phyloP scores from a whole-genome alignment of 2,888 invertebrate species.

The Hecatera dysodea region DNA sequence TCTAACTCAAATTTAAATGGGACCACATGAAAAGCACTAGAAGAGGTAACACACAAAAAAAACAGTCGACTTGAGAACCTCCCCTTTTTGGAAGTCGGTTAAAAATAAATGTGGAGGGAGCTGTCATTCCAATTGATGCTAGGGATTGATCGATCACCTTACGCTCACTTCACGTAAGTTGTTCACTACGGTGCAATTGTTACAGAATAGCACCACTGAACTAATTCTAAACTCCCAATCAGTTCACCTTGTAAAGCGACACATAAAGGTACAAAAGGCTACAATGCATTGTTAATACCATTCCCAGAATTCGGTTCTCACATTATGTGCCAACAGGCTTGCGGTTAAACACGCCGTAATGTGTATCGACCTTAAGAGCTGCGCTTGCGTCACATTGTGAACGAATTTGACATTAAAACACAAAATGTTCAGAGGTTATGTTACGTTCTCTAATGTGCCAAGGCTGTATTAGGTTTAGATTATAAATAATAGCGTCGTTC shows the following conservation, averaged over 20 bases:
- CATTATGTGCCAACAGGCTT: slow-evolving; percentile 40
- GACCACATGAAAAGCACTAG: no score
- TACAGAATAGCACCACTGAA: no score
- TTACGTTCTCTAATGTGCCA: slow-evolving; percentile 63
- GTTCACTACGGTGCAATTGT: no score
- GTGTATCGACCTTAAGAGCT: slow-evolving; percentile 57
- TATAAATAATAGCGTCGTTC: slow-evolving; percentile 22
- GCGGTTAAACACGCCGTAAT: slow-evolving; percentile 32
- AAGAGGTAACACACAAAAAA: no score
- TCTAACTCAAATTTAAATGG: no score
- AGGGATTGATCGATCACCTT: no score
- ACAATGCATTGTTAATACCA: slow-evolving; percentile 35
- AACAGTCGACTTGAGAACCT: no score
- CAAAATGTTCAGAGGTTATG: slow-evolving; percentile 72
- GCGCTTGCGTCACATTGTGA: slow-evolving; percentile 62
- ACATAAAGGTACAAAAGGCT: slow-evolving; percentile 10
- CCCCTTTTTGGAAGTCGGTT: no score
- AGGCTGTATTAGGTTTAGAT: slow-evolving; percentile 55
- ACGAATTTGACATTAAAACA: slow-evolving; percentile 77
- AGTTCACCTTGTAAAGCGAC: slow-evolving; percentile 23
- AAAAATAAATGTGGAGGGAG: no score
- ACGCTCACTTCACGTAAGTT: no score
- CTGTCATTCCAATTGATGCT: no score
- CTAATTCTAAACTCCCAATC: not conserved
- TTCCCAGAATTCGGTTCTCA: slow-evolving; percentile 41